Evolutionary conservation across 2,113 vertebrate species (phyloP).

Genomic region (Empidonax traillii): DNA sequence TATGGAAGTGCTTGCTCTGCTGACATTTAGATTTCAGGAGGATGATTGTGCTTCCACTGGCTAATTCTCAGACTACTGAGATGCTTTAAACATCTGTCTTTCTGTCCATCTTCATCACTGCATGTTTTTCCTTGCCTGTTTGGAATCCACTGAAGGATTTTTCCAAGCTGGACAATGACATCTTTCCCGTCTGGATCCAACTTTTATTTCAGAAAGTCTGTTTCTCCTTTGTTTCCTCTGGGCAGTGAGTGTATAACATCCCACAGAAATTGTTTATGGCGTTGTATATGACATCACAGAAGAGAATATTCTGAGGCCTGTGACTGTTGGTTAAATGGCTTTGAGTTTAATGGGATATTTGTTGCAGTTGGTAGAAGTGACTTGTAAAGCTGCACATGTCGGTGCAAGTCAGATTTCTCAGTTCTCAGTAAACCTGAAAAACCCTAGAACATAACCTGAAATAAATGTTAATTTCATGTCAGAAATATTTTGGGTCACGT

Average conservation of each 20-base stretch:
- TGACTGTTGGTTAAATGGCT: not conserved
- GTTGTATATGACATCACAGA: not conserved
- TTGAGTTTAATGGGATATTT: not conserved
- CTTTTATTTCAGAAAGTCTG: not conserved
- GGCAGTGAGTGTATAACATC: not conserved
- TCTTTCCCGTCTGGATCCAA: not conserved
- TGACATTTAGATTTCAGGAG: slow-evolving; percentile 32
- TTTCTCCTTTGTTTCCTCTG: not conserved
- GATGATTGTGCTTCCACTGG: slow-evolving; percentile 47
- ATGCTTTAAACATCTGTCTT: slow-evolving; percentile 53
- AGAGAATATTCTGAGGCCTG: not conserved
- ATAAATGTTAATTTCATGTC: not conserved
- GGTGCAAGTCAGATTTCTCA: not conserved
- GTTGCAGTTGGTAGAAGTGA: not conserved
- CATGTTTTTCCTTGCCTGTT: slow-evolving; percentile 19
- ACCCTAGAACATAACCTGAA: not conserved
- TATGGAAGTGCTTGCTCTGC: slow-evolving; percentile 62
- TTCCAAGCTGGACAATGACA: not conserved
- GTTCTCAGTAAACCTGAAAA: not conserved
- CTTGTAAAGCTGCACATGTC: not conserved
- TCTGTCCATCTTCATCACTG: slow-evolving; percentile 20
- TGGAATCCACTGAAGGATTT: not conserved
- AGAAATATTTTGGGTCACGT: not conserved
- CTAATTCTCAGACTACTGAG: slow-evolving; percentile 39
- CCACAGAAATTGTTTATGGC: not conserved